Evolutionary conservation across 2,888 invertebrate species (phyloP), one percentile per base, ranked within the genome.

Genomic region (Drepanosiphum platanoidis): DNA sequence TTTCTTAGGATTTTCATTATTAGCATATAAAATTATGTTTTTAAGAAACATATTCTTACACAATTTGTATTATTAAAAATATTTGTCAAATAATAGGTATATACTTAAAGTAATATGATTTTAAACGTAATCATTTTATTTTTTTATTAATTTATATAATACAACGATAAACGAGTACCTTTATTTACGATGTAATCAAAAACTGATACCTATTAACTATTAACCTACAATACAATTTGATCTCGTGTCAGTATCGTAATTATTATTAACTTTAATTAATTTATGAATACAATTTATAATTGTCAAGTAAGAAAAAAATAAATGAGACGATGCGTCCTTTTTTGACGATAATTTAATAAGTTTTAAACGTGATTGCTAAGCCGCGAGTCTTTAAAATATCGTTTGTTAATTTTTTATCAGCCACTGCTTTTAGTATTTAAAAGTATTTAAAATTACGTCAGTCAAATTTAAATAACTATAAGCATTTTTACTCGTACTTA

Each of bases 271-370:
- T 52, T 1, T 22, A 22, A 52, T 52, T 52, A 22, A 52, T 52
- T 52, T 18, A 52, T 22, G 22, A 22, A 22, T 13, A 15, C n/a
- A n/a, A 18, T 52, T 52, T 52, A 52, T 18, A 71, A n/a, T 39
- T 11, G 3, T 70, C n/a, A 13, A 39, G 39, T n/a, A 4, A n/a
- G 39, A 70, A 39, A 39, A n/a, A 36, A 70, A 70, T 22, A 36
- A 66, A 8, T 15, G 2, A 22, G 36, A 34, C 30, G 3, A 68
- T 22, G 22, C 22, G 2, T 68, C 22, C 34, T 68, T 68, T 7
- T 68, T 68, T 18, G 15, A 68, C n/a, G 18, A 36, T 22, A n/a
- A 68, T 68, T 68, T 34, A 68, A 68, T 68, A 68, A 68, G 34
- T 68, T 22, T 36, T 9, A 36, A 68, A 18, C 22, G 36, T 18